Evolutionary conservation across 1,140 invertebrate genomes (phyloP).

Genomic region (Lerema accius): DNA sequence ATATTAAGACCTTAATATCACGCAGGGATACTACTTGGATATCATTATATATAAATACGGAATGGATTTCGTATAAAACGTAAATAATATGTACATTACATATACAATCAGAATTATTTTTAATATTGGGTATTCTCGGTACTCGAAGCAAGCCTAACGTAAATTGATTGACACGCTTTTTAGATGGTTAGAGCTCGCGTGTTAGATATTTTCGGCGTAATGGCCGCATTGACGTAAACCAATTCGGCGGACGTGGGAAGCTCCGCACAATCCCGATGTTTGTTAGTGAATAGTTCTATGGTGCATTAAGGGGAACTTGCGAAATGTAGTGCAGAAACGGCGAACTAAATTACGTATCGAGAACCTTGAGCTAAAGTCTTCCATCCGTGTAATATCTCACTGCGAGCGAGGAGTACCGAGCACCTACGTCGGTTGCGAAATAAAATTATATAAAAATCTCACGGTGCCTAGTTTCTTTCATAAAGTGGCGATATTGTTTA

Average conservation of each 20-base stretch:
- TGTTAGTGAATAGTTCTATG: slow-evolving; percentile 48
- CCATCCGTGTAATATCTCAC: background rate
- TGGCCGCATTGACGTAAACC: slow-evolving; percentile 76
- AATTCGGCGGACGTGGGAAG: slow-evolving; percentile 65
- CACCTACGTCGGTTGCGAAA: slow-evolving; percentile 59
- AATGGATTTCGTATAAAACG: too few relatives aligned
- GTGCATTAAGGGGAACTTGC: slow-evolving; percentile 48
- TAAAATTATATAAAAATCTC: slow-evolving; percentile 74
- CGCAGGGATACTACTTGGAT: background rate
- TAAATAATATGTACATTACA: background rate
- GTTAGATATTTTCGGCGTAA: slow-evolving; percentile 69
- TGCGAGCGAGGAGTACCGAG: slow-evolving; percentile 15
- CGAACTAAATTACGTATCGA: slow-evolving; percentile 39
- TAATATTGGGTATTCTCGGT: slow-evolving; percentile 7
- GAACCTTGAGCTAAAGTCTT: slow-evolving; percentile 29
- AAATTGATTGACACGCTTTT: slow-evolving; percentile 77
- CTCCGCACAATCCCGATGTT: slow-evolving; percentile 56
- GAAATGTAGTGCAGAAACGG: slow-evolving; percentile 32
- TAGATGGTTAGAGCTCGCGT: slow-evolving; percentile 59
- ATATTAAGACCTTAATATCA: background rate
- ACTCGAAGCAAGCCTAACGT: slow-evolving; percentile 49
- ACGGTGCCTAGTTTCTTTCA: slow-evolving; percentile 77
- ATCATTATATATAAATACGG: too few relatives aligned
- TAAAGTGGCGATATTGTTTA: slow-evolving; percentile 78
- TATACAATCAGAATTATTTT: slow-evolving; percentile 20